Evolutionary conservation across 2,797 vertebrate species (phyloP).

Genomic region (Onychomys torridus): DNA sequence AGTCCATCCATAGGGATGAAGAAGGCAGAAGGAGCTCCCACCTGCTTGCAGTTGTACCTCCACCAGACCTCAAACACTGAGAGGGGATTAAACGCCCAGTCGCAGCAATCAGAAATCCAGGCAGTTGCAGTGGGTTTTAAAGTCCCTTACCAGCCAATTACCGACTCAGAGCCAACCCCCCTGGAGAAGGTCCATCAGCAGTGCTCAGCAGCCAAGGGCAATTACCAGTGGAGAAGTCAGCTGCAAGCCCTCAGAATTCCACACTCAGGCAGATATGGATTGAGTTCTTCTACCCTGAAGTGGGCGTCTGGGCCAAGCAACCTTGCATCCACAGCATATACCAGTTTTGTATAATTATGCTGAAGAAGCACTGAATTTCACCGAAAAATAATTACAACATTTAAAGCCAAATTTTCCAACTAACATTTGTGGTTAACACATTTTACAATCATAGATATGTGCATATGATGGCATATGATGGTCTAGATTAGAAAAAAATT

Average conservation of each 20-base stretch:
- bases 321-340: fast-evolving
- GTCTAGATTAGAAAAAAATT: neutral
- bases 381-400: neutral
- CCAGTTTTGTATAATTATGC: neutral
- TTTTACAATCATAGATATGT: neutral
- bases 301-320: neutral
- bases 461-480: neutral
- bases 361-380: neutral
- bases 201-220: neutral
- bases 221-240: neutral
- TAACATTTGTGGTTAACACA: neutral
- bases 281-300: neutral
- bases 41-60: fast-evolving
- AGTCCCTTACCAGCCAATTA: neutral
- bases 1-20: fast-evolving
- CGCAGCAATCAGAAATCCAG: neutral
- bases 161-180: fast-evolving
- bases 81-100: neutral
- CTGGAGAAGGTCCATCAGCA: neutral
- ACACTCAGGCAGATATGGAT: neutral
- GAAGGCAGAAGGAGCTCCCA: fast-evolving
- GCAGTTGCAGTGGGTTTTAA: neutral
- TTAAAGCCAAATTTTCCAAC: neutral
- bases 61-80: fast-evolving
- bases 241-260: neutral